Conservation (phyloP, 2,797 vertebrate genomes). For the Cossypha polioptera region DNA sequence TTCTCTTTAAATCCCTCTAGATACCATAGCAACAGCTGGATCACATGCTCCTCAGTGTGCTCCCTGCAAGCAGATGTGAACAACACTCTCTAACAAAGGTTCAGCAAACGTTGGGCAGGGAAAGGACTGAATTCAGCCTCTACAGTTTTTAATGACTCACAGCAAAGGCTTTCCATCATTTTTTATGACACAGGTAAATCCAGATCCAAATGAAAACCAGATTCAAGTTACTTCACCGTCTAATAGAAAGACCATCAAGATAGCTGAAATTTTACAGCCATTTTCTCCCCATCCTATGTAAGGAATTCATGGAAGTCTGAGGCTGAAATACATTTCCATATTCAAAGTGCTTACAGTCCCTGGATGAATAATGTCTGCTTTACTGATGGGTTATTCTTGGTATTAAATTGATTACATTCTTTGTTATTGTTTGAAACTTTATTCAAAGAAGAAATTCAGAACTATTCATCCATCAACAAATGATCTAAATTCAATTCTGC, state of each 20-base stretch:
- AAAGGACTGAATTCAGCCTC: not conserved
- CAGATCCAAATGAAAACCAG: not conserved
- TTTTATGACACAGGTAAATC: not conserved
- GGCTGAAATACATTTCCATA: not conserved
- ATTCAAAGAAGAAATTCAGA: not conserved
- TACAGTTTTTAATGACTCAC: not conserved
- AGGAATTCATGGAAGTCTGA: not conserved
- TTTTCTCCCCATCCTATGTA: not conserved
- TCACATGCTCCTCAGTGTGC: constrained; percentile 43
- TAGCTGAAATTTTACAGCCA: not conserved
- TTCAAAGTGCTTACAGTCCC: not conserved
- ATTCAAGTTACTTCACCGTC: not conserved
- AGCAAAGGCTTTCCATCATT: not conserved
- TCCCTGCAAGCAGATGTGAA: constrained; percentile 66
- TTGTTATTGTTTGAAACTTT: not conserved
- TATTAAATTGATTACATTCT: not conserved
- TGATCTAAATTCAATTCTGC: not conserved
- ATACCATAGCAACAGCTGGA: constrained; percentile 71
- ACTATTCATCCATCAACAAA: not conserved
- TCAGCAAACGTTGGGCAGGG: constrained; percentile 22
- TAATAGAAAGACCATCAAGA: not conserved
- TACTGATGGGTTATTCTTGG: not conserved
- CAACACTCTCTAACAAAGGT: constrained; percentile 56
- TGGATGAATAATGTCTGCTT: not conserved
- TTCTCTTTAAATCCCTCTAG: constrained; percentile 57